Base-by-base conservation (phyloP, 2,113 vertebrate species). In the Parus major region DNA sequence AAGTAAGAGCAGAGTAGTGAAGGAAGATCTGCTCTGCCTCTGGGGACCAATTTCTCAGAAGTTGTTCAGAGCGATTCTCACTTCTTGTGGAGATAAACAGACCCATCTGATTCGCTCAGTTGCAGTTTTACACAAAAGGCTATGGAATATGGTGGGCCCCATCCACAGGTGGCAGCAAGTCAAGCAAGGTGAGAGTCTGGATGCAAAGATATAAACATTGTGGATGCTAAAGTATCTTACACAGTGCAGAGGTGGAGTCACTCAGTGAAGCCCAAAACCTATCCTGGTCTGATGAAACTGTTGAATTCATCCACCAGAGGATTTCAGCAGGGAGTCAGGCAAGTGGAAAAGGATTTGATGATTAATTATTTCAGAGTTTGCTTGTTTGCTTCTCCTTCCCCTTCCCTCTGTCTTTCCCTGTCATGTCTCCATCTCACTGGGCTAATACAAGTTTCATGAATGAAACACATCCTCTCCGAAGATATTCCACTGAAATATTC, bases 401-500 rank as follows among this genome's bases (percentile, higher is more conserved):
- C 44, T 56, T 61, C 44, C 33, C 33, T 42, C 41, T 55, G 35
- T 55, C n/a, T 42, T 61, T 72, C 23, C 24, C 49, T 92, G 55
- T 75, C 65, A 39, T 66, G 25, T 77, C 57, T 72, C 36, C 9
- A 5, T 35, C 35, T 52, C 68, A 49, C 80, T 55, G 68, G 17
- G 52, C 44, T 83, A 78, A 92, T 88, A 66, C 8, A 66, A 63
- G 49, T 52, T 75, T 86, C 52, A 68, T 59, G 47, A 86, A 4
- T 88, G 82, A 93, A 93, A 86, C 44, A 50, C 49, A 84, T 66
- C 15, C 73, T 76, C 55, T 55, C 33, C 10, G 15, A 73, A 94
- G 86, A 88, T 79, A 68, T 75, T 86, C 42, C 39, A 66, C 53
- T 94, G 63, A 93, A 97, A 88, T 92, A 92, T 86, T 90, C 1